Conservation (phyloP, 1,140 invertebrate genomes). For the Dreissena polymorpha region DNA sequence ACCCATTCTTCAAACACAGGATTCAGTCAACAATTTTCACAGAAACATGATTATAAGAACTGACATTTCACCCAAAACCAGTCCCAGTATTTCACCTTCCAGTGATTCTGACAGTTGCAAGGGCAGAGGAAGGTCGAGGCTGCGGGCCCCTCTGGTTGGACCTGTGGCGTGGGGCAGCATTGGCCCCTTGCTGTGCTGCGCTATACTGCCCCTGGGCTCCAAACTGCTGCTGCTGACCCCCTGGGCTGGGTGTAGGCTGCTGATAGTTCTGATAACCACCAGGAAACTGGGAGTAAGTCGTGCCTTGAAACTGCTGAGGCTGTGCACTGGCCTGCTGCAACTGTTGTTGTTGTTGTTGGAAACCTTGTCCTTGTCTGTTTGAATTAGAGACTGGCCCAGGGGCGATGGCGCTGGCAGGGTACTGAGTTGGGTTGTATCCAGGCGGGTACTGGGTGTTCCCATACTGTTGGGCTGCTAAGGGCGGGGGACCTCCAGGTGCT, state of each 20-base stretch:
- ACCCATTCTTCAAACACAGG: no score
- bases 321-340: background rate
- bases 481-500: conserved; percentile 1
- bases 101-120: conserved; percentile 8
- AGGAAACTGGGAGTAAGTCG: background rate
- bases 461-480: background rate
- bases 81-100: background rate
- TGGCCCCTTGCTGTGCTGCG: background rate
- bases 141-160: background rate
- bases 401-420: background rate
- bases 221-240: background rate
- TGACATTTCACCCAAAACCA: no score
- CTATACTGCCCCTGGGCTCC: background rate
- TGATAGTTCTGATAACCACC: background rate
- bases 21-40: no score
- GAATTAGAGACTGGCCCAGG: background rate
- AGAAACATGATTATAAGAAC: no score
- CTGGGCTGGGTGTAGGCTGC: background rate
- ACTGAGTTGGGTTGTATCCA: conserved; percentile 45
- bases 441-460: conserved; percentile 52
- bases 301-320: background rate
- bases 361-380: conserved; percentile 12
- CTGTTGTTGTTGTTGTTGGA: background rate
- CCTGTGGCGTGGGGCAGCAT: background rate
- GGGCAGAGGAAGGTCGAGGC: background rate